Percentiles rank a stretch among this genome's conserved stretches.
Evolutionary conservation across 2,113 vertebrate species (phyloP).

Genomic region (Myrmophylax atrothorax): DNA sequence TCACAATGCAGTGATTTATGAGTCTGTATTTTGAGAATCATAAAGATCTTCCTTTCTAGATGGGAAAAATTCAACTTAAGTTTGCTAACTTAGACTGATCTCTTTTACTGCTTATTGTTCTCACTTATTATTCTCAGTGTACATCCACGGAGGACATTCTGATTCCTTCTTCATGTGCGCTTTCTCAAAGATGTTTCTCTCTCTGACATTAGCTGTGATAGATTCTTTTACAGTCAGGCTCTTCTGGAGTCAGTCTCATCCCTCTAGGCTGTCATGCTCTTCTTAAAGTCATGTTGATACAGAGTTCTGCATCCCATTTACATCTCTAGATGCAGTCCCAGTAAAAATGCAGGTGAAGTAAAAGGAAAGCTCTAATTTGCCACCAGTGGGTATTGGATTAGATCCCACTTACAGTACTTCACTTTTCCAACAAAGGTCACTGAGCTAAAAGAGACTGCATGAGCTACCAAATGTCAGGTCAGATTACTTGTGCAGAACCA

Average conservation of each 20-base stretch:
- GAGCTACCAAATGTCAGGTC: neutral
- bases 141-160: neutral
- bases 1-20: neutral
- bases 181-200: neutral
- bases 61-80: neutral
- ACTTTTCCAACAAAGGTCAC: slow-evolving; percentile 31
- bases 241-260: neutral
- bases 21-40: neutral
- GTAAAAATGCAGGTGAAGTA: neutral
- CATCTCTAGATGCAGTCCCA: neutral
- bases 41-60: neutral
- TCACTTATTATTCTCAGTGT: neutral
- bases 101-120: neutral
- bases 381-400: neutral
- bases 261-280: neutral
- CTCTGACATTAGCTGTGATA: neutral
- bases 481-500: neutral
- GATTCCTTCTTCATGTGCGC: neutral
- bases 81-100: neutral
- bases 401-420: neutral
- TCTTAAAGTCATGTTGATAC: neutral
- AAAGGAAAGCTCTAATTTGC: neutral
- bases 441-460: neutral
- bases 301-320: neutral
- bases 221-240: neutral